Conservation (phyloP, 2,797 vertebrate genomes). For the Anguilla megastoma region DNA sequence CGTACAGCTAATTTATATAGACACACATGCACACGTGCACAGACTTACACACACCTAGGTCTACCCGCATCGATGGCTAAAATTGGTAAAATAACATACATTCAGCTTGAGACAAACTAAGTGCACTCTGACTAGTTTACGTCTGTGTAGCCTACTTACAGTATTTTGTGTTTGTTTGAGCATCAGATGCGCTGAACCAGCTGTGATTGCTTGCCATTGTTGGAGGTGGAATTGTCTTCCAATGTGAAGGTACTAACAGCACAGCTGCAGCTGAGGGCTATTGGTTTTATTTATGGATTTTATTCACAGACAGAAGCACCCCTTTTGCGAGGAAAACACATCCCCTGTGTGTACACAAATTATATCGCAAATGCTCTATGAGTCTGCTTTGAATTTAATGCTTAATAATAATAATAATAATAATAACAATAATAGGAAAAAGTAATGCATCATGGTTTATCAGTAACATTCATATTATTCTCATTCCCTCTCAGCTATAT, state of each 20-base stretch:
- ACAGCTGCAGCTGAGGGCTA: not conserved
- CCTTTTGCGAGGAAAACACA: not conserved
- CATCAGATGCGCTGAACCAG: not conserved
- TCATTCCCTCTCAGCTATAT: not conserved
- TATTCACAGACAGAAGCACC: not conserved
- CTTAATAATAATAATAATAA: not conserved
- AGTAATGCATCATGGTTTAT: not conserved
- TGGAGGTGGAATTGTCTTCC: slow-evolving; percentile 1
- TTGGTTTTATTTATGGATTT: not conserved
- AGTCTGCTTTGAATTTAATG: not conserved
- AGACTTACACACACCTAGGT: not conserved
- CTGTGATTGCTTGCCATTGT: not conserved
- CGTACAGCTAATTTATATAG: not conserved
- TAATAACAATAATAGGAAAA: not conserved
- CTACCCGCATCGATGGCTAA: not conserved
- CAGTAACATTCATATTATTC: not conserved
- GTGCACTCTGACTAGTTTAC: not conserved
- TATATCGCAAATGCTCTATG: not conserved
- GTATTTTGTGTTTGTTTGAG: slow-evolving; percentile 1
- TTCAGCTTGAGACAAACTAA: not conserved
- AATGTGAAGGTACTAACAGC: not conserved
- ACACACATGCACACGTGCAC: slow-evolving; percentile 14
- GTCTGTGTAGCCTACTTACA: not conserved
- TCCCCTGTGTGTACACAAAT: not conserved
- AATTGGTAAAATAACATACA: slow-evolving; percentile 58